phyloP scores from a whole-genome alignment of 2,113 vertebrate species.

The Carassius auratus region DNA sequence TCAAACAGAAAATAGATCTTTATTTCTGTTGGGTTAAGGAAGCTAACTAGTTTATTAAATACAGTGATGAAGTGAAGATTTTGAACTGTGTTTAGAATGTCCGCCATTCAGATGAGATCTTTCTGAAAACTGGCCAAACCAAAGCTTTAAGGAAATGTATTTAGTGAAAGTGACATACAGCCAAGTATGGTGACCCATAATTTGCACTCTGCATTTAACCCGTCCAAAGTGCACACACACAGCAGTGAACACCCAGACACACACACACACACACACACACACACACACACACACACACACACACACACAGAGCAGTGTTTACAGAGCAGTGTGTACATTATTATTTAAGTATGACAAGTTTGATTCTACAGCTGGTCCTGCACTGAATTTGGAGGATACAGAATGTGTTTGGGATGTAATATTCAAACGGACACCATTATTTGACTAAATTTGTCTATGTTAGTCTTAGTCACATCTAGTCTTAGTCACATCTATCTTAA shows the following conservation, averaged over 20 bases:
- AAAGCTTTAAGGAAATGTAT: not conserved
- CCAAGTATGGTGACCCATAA: too few relatives aligned
- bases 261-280: too few relatives aligned
- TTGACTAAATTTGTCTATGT: not conserved
- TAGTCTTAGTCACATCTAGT: not conserved
- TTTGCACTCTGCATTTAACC: too few relatives aligned
- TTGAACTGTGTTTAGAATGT: not conserved
- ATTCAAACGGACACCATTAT: not conserved
- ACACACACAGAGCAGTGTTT: too few relatives aligned
- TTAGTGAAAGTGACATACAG: not conserved
- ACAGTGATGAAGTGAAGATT: not conserved
- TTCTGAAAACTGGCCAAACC: not conserved
- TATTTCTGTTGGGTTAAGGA: not conserved
- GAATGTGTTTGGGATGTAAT: too few relatives aligned
- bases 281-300: too few relatives aligned
- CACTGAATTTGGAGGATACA: too few relatives aligned
- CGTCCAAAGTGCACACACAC: too few relatives aligned
- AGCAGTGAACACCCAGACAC: too few relatives aligned
- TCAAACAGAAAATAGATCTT: too few relatives aligned
- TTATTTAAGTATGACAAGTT: not conserved
- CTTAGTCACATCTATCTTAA: not conserved
- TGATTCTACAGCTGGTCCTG: not conserved
- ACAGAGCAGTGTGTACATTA: too few relatives aligned
- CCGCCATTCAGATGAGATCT: not conserved
- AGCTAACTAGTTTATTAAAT: not conserved